phyloP scores from a whole-genome alignment of 2,113 vertebrate species.

The Capra hircus region DNA sequence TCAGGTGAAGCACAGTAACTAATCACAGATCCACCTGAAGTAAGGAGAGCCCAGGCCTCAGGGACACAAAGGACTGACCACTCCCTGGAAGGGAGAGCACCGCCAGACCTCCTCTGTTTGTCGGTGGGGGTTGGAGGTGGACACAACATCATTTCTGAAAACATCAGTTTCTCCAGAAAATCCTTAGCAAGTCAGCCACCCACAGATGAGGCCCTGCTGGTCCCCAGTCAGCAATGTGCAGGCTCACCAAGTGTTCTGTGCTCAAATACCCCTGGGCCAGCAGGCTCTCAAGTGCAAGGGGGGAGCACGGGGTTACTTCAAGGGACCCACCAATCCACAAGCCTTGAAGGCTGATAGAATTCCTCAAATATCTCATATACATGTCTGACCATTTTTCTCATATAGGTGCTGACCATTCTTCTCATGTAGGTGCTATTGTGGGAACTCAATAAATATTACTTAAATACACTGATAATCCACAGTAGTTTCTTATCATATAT shows the following conservation, averaged over 20 bases:
- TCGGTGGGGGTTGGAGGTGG: rapidly evolving
- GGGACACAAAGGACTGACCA: neutral
- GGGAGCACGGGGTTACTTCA: neutral
- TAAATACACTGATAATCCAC: neutral
- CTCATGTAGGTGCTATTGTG: neutral
- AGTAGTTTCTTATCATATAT: neutral
- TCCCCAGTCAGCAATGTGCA: neutral
- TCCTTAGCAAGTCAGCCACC: neutral
- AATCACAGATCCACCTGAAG: neutral
- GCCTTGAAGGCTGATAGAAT: neutral
- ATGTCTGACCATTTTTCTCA: neutral
- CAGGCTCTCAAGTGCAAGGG: neutral
- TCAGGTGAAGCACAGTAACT: neutral
- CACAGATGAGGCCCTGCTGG: neutral
- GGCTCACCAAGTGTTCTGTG: neutral
- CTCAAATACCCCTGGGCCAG: neutral
- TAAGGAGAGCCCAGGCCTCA: neutral
- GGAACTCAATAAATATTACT: neutral
- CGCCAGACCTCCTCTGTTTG: neutral
- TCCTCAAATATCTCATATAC: neutral
- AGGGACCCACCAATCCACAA: neutral
- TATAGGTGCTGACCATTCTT: no score
- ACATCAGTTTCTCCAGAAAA: neutral
- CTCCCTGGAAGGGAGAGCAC: neutral
- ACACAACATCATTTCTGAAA: neutral